A percentile compares a stretch with the other conserved stretches of the same genome.
Evolutionary conservation across 2,888 invertebrate genomes (phyloP).

Genomic region (Papilio gigon): DNA sequence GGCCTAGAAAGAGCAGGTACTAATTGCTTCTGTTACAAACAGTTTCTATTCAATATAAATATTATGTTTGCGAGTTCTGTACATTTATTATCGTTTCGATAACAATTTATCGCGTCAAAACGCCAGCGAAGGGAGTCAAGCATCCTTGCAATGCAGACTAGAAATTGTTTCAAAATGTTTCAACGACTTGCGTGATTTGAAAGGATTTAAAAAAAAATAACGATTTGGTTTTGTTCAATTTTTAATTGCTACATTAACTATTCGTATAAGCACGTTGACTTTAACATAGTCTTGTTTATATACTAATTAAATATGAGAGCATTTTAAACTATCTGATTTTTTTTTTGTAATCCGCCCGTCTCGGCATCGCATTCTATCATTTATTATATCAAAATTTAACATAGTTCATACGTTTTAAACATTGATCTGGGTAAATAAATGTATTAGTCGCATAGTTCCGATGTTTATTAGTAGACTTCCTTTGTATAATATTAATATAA

Average conservation of each 20-base stretch:
- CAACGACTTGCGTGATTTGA: conserved; percentile 29
- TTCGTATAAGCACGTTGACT: too few species aligned
- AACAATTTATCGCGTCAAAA: conserved; percentile 36
- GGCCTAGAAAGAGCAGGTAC: neutral
- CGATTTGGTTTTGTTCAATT: neutral
- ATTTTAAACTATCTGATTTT: too few species aligned
- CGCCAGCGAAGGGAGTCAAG: conserved; percentile 33
- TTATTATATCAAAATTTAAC: too few species aligned
- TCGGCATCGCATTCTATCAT: too few species aligned
- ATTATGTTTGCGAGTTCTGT: conserved; percentile 10
- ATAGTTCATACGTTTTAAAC: too few species aligned
- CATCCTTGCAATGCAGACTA: conserved; percentile 32
- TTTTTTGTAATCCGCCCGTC: too few species aligned
- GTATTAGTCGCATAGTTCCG: too few species aligned
- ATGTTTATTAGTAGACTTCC: too few species aligned
- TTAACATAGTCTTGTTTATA: neutral
- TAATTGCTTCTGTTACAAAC: neutral
- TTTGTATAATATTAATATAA: too few species aligned
- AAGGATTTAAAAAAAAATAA: conserved; percentile 11
- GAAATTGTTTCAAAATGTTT: conserved; percentile 24
- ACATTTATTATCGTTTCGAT: conserved; percentile 29
- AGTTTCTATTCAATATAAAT: conserved; percentile 2
- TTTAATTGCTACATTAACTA: neutral
- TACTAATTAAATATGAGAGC: too few species aligned
- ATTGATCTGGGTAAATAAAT: too few species aligned